Base-by-base conservation (phyloP, 2,888 invertebrate genomes). In the Nyleta sp. region DNA sequence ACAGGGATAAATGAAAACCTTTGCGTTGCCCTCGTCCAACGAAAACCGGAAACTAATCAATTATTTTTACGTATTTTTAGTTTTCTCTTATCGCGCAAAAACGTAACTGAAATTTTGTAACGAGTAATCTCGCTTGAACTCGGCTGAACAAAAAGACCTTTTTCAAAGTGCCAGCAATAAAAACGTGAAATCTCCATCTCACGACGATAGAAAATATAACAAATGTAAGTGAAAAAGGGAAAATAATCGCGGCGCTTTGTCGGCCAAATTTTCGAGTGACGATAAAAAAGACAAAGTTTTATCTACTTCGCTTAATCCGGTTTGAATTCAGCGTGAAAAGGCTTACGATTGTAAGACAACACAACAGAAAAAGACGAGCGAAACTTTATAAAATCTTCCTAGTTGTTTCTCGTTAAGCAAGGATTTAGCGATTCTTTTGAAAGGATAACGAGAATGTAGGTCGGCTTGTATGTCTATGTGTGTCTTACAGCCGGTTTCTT, bases 361-460 rank as follows among this genome's bases (percentile, higher is more conserved):
- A 40, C 28, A 17, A 59, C 57, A 24, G 40, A 73, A 73, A 40
- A 78, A 57, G 50, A 62, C 18, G 35, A 22, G 22, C 13, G 20
- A 42, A 73, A 78, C 68, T 73, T 68, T 84, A 83, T 80, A 81
- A 82, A 83, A 81, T 85, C 83, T 78, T 74, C 59, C 79, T 72
- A 80, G 82, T 80, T 73, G 81, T 77, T 78, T 81, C 85, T 82
- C 81, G 84, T 87, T 86, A 84, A 84, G 82, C 81, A 82, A 81
- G 84, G 86, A 85, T 86, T 87, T 86, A 83, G 83, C 62, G 81
- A 81, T 81, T 71, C 81, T 82, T 72, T 71, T 59, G 60, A 78
- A 50, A 64, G 80, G 74, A 80, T 81, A 77, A 81, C 73, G 64
- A 59, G 64, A 55, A 80, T 75, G 50, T 74, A 81, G 80, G 74